Evolutionary conservation across 1,140 invertebrate genomes (phyloP).

Genomic region (Drosophila nigrodunni): DNA sequence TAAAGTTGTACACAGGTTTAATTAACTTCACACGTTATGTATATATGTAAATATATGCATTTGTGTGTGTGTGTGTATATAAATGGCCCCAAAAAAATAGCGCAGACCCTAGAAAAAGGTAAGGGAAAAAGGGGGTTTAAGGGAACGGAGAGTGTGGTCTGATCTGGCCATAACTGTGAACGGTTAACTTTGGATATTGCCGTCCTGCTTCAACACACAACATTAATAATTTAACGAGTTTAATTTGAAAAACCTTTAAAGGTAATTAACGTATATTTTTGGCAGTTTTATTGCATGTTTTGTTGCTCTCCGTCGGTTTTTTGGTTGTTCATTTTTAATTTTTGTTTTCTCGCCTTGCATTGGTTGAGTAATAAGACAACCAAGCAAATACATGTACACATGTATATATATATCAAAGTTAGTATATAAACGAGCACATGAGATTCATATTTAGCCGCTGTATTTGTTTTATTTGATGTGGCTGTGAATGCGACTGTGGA

Average conservation of each 20-base stretch:
- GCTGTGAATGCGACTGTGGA: no score
- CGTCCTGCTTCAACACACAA: constrained; percentile 43
- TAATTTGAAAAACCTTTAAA: constrained; percentile 84
- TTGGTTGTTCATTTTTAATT: constrained; percentile 25
- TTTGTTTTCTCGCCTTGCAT: constrained; percentile 50
- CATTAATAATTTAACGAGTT: constrained; percentile 79
- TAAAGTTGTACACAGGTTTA: constrained; percentile 77
- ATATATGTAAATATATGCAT: constrained; percentile 8
- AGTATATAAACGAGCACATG: constrained; percentile 48
- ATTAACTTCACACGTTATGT: constrained; percentile 81
- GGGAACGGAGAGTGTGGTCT: neutral
- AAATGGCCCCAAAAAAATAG: constrained; percentile 37
- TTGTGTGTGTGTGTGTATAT: no score
- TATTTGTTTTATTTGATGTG: constrained; percentile 67
- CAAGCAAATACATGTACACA: constrained; percentile 24
- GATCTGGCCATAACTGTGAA: constrained; percentile 50
- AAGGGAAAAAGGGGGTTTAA: neutral
- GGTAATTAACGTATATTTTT: constrained; percentile 83
- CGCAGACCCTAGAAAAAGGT: constrained; percentile 18
- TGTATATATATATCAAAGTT: neutral
- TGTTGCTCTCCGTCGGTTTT: constrained; percentile 42
- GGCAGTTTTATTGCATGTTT: constrained; percentile 78
- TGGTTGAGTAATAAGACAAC: constrained; percentile 61
- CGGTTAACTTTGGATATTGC: constrained; percentile 46
- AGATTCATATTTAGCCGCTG: constrained; percentile 58